Percentiles rank a stretch among this genome's conserved stretches.
These are phyloP conservation scores for Diorhabda elongata DNA, from an alignment of 1,140 invertebrate genomes.

Conservation along the genomic window DNA sequence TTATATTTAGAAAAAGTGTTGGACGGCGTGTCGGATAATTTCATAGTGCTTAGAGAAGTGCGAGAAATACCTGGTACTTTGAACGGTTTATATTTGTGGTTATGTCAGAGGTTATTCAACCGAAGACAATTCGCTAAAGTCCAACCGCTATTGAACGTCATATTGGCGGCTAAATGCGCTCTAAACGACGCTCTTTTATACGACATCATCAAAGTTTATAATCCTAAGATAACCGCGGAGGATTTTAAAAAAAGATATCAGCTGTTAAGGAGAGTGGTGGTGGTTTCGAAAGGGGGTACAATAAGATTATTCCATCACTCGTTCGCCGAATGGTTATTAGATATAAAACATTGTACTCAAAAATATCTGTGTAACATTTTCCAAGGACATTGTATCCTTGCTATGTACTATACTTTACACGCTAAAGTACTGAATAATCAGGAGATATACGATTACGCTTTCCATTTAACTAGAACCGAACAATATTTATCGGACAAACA, in stretches of 20 bases:
- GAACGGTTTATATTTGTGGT: constrained; percentile 91
- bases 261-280: constrained; percentile 69
- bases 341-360: constrained; percentile 95
- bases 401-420: constrained; percentile 66
- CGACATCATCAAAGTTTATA: constrained; percentile 76
- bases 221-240: constrained; percentile 72
- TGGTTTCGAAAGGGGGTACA: constrained; percentile 58
- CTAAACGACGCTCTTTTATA: constrained; percentile 77
- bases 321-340: constrained; percentile 89
- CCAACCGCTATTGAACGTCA: constrained; percentile 77
- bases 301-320: constrained; percentile 84
- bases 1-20: constrained; percentile 90
- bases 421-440: constrained; percentile 45
- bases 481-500: constrained; percentile 48
- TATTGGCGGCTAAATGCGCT: constrained; percentile 81
- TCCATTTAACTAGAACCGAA: constrained; percentile 54
- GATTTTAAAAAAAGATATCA: constrained; percentile 82
- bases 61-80: constrained; percentile 91
- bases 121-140: constrained; percentile 85
- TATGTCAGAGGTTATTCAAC: constrained; percentile 88
- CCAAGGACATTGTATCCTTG: constrained; percentile 85
- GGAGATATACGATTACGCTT: constrained; percentile 57
- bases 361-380: constrained; percentile 84
- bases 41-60: constrained; percentile 80
- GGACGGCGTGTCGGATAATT: constrained; percentile 88